Evolutionary conservation across 2,888 invertebrate genomes (phyloP), one percentile per base, ranked within the genome.

Genomic region (Drosophila parthenogenetica): DNA sequence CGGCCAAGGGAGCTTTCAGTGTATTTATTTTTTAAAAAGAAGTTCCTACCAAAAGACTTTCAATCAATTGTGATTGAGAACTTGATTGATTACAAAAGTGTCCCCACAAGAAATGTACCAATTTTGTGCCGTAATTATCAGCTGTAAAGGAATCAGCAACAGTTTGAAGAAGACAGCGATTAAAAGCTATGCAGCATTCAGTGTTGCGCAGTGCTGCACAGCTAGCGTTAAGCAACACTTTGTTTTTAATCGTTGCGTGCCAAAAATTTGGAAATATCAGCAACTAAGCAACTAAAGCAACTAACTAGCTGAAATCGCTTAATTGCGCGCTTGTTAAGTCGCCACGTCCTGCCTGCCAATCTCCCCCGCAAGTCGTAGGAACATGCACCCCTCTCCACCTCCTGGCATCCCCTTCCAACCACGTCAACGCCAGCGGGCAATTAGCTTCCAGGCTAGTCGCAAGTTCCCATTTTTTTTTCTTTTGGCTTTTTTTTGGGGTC

Each of bases 371-470:
- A 29, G 29, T 29, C 29, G 8, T 2, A 8, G 53, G 14, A 29
- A 7, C 5, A 5, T 8, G 29, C 32, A 39, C 29, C 43, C 53
- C 14, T 29, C 10, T 17, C n/a, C 37, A 42, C 25, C 48, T 1
- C 49, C 13, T 40, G 11, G 13, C 35, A 11, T 35, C 10, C 35
- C 13, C 35, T 3, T 2, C 13, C 7, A 13, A 1, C 2, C 35
- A 35, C 13, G 35, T 40, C 59, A 63, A 39, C 40, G 39, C 46
- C 40, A 53, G 46, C 40, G 43, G 68, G 62, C 84, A 83, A 89
- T 87, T 89, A 89, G 81, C 74, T 81, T 76, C 74, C 65, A 60
- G 46, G 54, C 72, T 65, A 61, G 71, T 25, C 5, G 16, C 35
- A 35, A 49, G 35, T 13, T 40, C 46, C 40, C 25, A 35, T 22